A percentile compares a stretch with the other conserved stretches of the same genome.
phyloP scores from a whole-genome alignment of 2,113 vertebrate species.

The Orientallactaga bullata region DNA sequence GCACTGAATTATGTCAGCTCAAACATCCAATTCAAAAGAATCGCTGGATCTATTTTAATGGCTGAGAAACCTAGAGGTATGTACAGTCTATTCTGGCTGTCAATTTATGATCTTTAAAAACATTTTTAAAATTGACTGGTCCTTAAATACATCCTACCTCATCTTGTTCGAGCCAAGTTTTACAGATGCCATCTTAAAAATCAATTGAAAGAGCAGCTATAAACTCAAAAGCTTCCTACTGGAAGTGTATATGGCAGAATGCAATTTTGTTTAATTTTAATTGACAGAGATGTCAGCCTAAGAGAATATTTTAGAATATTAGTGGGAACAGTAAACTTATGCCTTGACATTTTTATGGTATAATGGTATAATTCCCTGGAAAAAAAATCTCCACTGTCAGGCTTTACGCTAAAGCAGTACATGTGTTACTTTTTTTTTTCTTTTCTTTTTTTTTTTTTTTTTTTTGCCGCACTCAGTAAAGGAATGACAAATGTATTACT shows the following conservation, averaged over 20 bases:
- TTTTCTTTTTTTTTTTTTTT: neutral
- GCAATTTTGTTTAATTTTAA: conserved; percentile 92
- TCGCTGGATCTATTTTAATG: conserved; percentile 81
- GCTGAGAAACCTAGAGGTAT: conserved; percentile 80
- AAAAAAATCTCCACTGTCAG: conserved; percentile 84
- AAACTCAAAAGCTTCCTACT: conserved; percentile 88
- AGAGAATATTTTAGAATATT: conserved; percentile 92
- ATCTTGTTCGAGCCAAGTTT: conserved; percentile 88
- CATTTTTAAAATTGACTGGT: conserved; percentile 88
- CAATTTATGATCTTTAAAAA: conserved; percentile 89
- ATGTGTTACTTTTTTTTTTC: conserved; percentile 80
- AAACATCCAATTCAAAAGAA: conserved; percentile 72
- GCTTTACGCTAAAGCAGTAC: conserved; percentile 86
- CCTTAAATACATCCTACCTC: conserved; percentile 89
- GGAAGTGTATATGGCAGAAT: conserved; percentile 88
- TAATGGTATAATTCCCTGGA: conserved; percentile 89
- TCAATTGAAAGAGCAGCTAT: conserved; percentile 88
- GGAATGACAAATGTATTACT: conserved; percentile 88
- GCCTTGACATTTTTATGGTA: conserved; percentile 92
- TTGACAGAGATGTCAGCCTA: conserved; percentile 91
- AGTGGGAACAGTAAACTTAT: conserved; percentile 90
- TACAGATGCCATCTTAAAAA: conserved; percentile 91
- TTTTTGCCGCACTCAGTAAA: conserved; percentile 58
- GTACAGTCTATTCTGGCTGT: conserved; percentile 85
- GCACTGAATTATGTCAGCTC: conserved; percentile 81